A percentile compares a stretch with the other conserved stretches of the same genome.
Conservation (phyloP, 2,888 invertebrate genomes). For the Amphimallon solstitiale region DNA sequence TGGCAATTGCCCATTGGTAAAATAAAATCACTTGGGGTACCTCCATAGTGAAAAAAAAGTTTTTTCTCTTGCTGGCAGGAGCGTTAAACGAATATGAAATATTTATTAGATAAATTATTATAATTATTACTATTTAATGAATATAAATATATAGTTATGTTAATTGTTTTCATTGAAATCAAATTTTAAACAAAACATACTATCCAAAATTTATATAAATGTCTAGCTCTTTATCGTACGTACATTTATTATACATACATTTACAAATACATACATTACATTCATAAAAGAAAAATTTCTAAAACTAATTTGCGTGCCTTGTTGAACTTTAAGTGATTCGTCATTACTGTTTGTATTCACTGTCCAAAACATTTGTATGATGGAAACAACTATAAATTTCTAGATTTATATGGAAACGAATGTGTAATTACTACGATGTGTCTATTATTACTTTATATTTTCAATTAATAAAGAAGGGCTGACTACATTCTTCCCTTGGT, state of each 20-base stretch:
- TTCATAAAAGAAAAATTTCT: slow-evolving; percentile 50
- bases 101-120: slow-evolving; percentile 36
- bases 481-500: slow-evolving; percentile 61
- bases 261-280: slow-evolving; percentile 29
- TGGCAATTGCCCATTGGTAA: slow-evolving; percentile 30
- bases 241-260: slow-evolving; percentile 22
- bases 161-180: slow-evolving; percentile 42
- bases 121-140: slow-evolving; percentile 33
- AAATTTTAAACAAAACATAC: background rate
- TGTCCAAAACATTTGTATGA: slow-evolving; percentile 51
- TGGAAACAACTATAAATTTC: slow-evolving; percentile 55
- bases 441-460: slow-evolving; percentile 61
- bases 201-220: slow-evolving; percentile 38
- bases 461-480: slow-evolving; percentile 61
- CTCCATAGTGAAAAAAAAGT: slow-evolving; percentile 2
- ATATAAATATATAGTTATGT: slow-evolving; percentile 36
- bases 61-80: slow-evolving; percentile 47
- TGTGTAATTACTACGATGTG: slow-evolving; percentile 53
- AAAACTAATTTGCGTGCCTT: slow-evolving; percentile 62
- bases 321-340: slow-evolving; percentile 58
- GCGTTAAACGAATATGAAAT: slow-evolving; percentile 37
- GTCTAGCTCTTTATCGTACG: slow-evolving; percentile 49
- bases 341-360: slow-evolving; percentile 46
- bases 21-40: slow-evolving; percentile 13
- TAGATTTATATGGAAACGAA: slow-evolving; percentile 61